Percentiles rank a stretch among this genome's conserved stretches.
These are phyloP conservation scores for Tragelaphus imberbis DNA, from an alignment of 2,113 vertebrate species.

Conservation along the genomic window DNA sequence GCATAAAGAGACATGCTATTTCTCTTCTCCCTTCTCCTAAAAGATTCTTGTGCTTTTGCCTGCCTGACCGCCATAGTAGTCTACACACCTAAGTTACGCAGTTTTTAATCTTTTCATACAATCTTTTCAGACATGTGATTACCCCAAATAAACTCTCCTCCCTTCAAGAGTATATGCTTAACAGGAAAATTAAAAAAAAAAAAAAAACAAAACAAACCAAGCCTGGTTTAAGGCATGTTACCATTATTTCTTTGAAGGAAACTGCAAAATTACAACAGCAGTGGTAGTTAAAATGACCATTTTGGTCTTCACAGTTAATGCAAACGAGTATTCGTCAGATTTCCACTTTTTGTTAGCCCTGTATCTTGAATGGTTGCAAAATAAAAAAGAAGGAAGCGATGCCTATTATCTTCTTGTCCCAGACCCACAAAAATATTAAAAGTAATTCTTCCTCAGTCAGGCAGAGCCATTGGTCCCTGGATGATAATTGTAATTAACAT, in stretches of 20 bases:
- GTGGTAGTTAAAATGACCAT: background rate
- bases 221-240: background rate
- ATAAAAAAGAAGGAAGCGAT: background rate
- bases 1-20: background rate
- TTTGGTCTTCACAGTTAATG: background rate
- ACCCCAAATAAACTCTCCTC: background rate
- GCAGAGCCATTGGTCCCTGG: background rate
- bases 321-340: background rate
- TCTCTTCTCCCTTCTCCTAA: background rate
- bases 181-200: background rate
- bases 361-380: background rate
- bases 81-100: background rate
- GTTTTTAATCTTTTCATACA: background rate
- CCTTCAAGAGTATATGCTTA: background rate
- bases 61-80: background rate
- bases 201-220: background rate
- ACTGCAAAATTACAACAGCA: background rate
- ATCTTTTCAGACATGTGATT: background rate
- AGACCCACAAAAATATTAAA: background rate
- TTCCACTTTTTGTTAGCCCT: background rate
- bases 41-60: conserved; percentile 6
- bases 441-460: background rate
- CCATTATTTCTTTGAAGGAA: background rate
- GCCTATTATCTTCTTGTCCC: background rate
- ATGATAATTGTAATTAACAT: background rate